Conservation (phyloP, 2,113 vertebrate species). For the Propithecus coquereli region DNA sequence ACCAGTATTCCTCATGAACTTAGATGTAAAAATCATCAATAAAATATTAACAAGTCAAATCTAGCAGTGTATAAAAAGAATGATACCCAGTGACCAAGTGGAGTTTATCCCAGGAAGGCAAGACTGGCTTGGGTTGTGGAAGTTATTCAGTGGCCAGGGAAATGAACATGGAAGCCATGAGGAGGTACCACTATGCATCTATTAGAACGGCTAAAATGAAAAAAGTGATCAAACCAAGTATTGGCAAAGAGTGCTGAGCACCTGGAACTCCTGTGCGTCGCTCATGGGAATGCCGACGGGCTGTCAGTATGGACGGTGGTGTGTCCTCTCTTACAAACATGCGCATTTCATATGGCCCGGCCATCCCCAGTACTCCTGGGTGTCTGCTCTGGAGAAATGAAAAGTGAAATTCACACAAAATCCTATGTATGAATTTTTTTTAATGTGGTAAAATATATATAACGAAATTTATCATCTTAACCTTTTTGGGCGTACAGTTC, state of each 20-base stretch:
- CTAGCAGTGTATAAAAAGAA: neutral
- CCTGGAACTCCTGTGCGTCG: fast-evolving
- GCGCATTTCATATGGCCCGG: too few species aligned
- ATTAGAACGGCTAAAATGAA: neutral
- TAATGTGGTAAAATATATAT: neutral
- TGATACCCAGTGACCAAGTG: too few species aligned
- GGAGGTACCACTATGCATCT: neutral
- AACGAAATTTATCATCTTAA: neutral
- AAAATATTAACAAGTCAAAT: neutral
- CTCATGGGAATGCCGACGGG: neutral
- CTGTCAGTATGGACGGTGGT: fast-evolving
- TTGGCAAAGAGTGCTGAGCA: neutral
- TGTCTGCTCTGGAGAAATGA: neutral
- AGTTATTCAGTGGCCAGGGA: too few species aligned
- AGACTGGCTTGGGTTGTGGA: neutral
- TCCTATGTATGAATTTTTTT: neutral
- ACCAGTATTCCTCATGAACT: neutral
- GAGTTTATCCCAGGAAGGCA: neutral
- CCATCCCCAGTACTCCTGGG: neutral
- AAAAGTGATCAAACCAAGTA: neutral
- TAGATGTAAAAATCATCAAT: neutral
- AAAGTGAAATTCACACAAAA: neutral
- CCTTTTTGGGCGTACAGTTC: neutral
- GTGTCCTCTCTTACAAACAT: too few species aligned
- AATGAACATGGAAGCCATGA: neutral